Evolutionary conservation across 1,140 invertebrate species (phyloP).

Genomic region (Rhizoglyphus robini): DNA sequence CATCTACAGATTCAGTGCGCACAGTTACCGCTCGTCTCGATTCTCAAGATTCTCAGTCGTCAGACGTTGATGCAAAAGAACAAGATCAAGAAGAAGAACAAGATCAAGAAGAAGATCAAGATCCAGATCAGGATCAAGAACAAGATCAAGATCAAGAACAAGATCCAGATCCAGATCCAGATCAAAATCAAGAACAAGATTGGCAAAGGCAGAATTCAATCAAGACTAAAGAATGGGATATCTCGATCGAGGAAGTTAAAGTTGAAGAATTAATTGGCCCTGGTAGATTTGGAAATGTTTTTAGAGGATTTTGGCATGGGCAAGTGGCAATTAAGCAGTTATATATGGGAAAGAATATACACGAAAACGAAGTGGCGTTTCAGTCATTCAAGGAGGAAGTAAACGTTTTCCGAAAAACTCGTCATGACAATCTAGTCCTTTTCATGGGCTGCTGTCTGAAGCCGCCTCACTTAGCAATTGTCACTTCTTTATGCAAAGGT

Average conservation of each 20-base stretch:
- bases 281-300: slow-evolving; percentile 88
- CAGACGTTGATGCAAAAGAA: slow-evolving; percentile 39
- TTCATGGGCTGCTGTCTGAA: slow-evolving; percentile 99
- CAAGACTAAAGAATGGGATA: slow-evolving; percentile 92
- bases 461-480: slow-evolving; percentile 84
- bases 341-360: slow-evolving; percentile 78
- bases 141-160: slow-evolving; percentile 10
- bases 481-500: slow-evolving; percentile 91
- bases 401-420: slow-evolving; percentile 85
- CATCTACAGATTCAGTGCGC: slow-evolving; percentile 61
- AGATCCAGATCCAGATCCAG: not conserved
- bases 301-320: slow-evolving; percentile 92
- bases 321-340: slow-evolving; percentile 96
- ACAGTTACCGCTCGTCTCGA: slow-evolving; percentile 60
- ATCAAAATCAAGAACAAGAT: slow-evolving; percentile 41
- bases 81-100: not conserved
- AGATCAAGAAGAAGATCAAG: not conserved
- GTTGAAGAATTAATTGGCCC: slow-evolving; percentile 75
- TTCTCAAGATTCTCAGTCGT: slow-evolving; percentile 70
- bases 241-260: slow-evolving; percentile 81
- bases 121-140: slow-evolving; percentile 43
- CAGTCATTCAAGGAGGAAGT: slow-evolving; percentile 91
- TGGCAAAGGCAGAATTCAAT: slow-evolving; percentile 30
- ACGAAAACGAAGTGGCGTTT: slow-evolving; percentile 62
- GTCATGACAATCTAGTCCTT: slow-evolving; percentile 94